A percentile compares a stretch with the other conserved stretches of the same genome.
These are phyloP conservation scores for Limonius californicus DNA, from an alignment of 1,140 invertebrate genomes.

Conservation along the genomic window DNA sequence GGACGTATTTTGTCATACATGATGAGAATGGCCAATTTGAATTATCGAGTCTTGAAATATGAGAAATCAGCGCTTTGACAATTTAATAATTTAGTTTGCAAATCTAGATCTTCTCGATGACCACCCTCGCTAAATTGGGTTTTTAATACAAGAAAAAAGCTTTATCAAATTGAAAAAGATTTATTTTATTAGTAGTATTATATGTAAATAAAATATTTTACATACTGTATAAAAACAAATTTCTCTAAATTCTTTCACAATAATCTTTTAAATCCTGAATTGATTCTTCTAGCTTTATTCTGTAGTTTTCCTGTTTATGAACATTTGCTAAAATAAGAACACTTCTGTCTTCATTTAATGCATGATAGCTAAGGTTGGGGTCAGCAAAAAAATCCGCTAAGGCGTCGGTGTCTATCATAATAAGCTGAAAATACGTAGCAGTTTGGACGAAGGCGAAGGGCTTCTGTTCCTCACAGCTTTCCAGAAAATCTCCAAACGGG, in stretches of 20 bases:
- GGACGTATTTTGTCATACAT: too few species aligned
- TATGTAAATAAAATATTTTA: too few species aligned
- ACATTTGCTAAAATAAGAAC: slow-evolving; percentile 27
- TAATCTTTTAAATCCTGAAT: slow-evolving; percentile 34
- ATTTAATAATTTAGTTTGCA: too few species aligned
- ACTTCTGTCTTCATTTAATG: background rate
- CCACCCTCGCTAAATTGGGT: too few species aligned
- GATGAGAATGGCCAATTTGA: too few species aligned
- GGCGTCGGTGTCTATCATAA: slow-evolving; percentile 24
- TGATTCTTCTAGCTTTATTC: slow-evolving; percentile 26
- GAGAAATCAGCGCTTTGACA: too few species aligned
- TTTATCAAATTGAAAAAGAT: too few species aligned
- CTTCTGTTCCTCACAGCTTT: slow-evolving; percentile 34
- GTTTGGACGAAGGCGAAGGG: slow-evolving; percentile 31
- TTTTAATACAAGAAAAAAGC: too few species aligned
- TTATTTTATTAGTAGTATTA: too few species aligned
- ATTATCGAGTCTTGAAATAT: too few species aligned
- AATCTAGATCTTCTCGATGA: too few species aligned
- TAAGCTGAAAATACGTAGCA: slow-evolving; percentile 33
- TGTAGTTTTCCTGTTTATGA: slow-evolving; percentile 26
- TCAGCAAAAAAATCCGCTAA: slow-evolving; percentile 26
- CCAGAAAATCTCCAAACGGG: slow-evolving; percentile 29
- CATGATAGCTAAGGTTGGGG: background rate
- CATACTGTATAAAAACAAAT: slow-evolving; percentile 2
- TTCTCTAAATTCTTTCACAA: slow-evolving; percentile 24